These are phyloP conservation scores for Diceros bicornis DNA, from an alignment of 2,797 vertebrate species.

Conservation along the genomic window DNA sequence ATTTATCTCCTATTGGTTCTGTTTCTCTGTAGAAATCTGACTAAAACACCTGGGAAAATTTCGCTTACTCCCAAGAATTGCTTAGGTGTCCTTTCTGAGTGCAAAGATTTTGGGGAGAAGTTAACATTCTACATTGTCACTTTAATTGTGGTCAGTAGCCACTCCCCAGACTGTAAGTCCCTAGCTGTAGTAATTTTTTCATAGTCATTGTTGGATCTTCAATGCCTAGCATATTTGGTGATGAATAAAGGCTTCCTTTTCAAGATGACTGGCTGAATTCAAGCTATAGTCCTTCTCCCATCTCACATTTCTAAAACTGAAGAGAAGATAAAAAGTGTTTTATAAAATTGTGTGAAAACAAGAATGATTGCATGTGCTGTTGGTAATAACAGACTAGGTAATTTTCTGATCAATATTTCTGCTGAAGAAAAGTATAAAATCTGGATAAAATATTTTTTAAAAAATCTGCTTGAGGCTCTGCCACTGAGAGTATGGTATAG, in stretches of 20 bases:
- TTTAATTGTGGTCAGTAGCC: background rate
- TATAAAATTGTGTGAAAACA: background rate
- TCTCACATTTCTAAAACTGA: background rate
- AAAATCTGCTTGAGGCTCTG: background rate
- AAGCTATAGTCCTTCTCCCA: background rate
- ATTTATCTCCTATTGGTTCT: background rate
- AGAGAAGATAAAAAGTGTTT: background rate
- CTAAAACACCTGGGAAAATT: background rate
- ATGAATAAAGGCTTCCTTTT: background rate
- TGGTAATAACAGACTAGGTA: background rate
- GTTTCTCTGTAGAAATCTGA: background rate
- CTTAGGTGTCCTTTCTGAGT: background rate
- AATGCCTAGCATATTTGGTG: background rate
- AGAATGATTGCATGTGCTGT: background rate
- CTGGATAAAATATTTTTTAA: background rate
- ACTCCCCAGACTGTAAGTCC: background rate
- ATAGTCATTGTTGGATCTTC: background rate
- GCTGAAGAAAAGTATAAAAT: background rate
- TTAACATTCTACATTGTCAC: background rate
- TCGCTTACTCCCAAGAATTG: background rate
- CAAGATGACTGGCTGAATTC: background rate
- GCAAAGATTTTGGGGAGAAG: background rate
- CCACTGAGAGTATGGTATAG: background rate
- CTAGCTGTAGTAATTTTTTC: background rate
- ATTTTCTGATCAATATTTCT: background rate